Evolutionary conservation across 2,113 vertebrate species (phyloP).

Genomic region (Raja brachyura): DNA sequence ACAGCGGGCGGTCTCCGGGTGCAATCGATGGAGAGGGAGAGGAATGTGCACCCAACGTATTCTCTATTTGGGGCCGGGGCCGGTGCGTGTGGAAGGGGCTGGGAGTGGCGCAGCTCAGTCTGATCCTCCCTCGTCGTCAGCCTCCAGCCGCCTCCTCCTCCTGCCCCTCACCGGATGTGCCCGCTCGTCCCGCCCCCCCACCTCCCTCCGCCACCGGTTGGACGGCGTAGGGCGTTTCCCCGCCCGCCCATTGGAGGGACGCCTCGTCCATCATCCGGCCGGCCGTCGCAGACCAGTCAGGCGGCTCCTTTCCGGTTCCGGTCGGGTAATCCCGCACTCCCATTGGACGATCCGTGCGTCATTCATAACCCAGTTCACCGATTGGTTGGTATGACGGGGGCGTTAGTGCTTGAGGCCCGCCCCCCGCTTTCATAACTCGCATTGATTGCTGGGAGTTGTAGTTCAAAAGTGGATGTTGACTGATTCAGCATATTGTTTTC

Average conservation of each 20-base stretch:
- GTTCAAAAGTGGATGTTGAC: not conserved
- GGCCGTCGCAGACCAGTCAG: too few species aligned
- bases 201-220: not conserved
- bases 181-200: not conserved
- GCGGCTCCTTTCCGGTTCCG: too few species aligned
- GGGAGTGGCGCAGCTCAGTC: not conserved
- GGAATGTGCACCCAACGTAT: not conserved
- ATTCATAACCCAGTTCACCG: too few species aligned
- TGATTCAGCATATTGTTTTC: too few species aligned
- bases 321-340: too few species aligned
- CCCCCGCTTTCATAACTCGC: not conserved
- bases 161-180: not conserved
- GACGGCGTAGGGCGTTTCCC: not conserved
- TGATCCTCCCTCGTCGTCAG: not conserved
- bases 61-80: not conserved
- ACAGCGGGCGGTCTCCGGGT: not conserved
- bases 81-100: not conserved
- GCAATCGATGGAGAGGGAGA: not conserved
- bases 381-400: too few species aligned
- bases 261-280: too few species aligned
- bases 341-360: too few species aligned
- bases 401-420: not conserved
- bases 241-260: too few species aligned
- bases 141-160: not conserved
- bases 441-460: not conserved